phyloP scores from a whole-genome alignment of 64 coral and sea anemone species.

The Stichodactyla helianthus region DNA sequence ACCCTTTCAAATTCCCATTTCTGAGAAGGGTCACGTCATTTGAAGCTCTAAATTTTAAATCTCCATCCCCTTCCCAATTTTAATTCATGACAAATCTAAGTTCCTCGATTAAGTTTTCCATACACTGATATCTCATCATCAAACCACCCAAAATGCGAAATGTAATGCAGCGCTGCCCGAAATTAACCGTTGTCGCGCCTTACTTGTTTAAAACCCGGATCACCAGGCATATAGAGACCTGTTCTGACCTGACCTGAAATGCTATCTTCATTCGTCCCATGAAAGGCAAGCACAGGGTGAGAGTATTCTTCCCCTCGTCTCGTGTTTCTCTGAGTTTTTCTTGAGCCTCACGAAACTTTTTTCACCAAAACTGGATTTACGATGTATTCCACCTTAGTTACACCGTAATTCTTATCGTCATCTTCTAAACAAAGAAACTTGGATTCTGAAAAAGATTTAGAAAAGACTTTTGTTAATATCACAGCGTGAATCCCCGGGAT shows the following conservation, averaged over 20 bases:
- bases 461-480: background rate
- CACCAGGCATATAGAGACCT: background rate
- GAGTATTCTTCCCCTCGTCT: background rate
- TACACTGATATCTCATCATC: too few relatives aligned
- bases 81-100: too few relatives aligned
- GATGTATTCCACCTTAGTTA: slow-evolving; percentile 11
- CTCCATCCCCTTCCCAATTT: too few relatives aligned
- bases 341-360: slow-evolving; percentile 12
- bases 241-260: background rate
- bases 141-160: too few relatives aligned
- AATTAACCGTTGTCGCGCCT: background rate
- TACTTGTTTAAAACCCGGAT: background rate
- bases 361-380: background rate
- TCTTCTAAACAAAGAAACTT: slow-evolving; percentile 10
- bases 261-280: slow-evolving; percentile 12
- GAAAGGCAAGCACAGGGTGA: background rate
- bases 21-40: too few relatives aligned
- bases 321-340: background rate
- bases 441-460: background rate
- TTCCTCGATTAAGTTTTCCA: too few relatives aligned
- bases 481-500: too few relatives aligned
- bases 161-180: background rate
- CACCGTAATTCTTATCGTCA: background rate
- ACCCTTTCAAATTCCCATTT: too few relatives aligned
- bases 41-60: too few relatives aligned